phyloP scores from a whole-genome alignment of 2,888 invertebrate species.

The Branchellion lobata region DNA sequence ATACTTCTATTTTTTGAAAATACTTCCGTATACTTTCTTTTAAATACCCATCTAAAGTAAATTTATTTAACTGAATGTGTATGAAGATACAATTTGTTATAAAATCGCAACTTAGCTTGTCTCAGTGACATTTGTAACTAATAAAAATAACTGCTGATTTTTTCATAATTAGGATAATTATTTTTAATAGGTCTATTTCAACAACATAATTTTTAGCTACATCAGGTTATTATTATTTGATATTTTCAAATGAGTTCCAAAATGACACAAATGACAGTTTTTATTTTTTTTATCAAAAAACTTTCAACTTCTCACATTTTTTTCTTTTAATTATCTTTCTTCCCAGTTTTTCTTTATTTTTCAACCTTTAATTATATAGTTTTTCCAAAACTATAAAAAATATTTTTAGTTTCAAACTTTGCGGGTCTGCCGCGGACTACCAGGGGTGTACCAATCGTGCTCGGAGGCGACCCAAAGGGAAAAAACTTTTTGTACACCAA shows the following conservation, averaged over 20 bases:
- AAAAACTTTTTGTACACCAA: slow-evolving; percentile 94
- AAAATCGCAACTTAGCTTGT: no score
- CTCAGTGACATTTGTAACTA: no score
- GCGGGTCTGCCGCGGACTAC: slow-evolving; percentile 90
- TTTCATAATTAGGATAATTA: no score
- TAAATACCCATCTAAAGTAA: not conserved
- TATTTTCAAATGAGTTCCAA: no score
- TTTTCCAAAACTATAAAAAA: not conserved
- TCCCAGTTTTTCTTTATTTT: not conserved
- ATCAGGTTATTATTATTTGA: no score
- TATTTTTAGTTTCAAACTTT: slow-evolving; percentile 66
- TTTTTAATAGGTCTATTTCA: no score
- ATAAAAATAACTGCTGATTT: no score
- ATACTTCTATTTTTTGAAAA: not conserved
- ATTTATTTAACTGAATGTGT: not conserved
- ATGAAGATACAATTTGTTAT: no score
- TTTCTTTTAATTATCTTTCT: not conserved
- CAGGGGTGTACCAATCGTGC: slow-evolving; percentile 87
- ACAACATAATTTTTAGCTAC: no score
- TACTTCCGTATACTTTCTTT: not conserved
- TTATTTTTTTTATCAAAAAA: no score
- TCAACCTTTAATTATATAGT: not conserved
- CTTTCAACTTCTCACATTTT: no score
- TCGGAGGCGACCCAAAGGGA: slow-evolving; percentile 94
- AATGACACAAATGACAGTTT: no score